Conservation (phyloP, 2,888 invertebrate species). For the Eupithecia subumbrata region DNA sequence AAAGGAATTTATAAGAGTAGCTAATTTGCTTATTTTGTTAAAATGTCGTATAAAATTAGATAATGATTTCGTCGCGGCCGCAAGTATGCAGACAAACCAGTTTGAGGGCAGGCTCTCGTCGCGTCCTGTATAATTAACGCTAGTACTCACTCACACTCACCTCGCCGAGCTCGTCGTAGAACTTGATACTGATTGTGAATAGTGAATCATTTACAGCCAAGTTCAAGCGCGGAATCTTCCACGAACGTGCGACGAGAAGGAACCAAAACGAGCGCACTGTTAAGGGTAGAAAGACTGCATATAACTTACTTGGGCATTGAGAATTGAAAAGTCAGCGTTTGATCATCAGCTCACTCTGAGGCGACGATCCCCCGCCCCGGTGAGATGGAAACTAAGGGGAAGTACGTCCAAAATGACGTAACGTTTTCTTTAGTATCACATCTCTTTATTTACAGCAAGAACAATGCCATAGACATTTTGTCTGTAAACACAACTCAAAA, state of each 20-base stretch:
- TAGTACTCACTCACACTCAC: not conserved
- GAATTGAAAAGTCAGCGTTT: too few species aligned
- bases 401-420: too few species aligned
- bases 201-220: not conserved
- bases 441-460: too few species aligned
- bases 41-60: conserved; percentile 4
- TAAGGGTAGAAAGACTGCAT: too few species aligned
- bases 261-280: not conserved
- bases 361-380: too few species aligned
- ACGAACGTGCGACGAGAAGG: not conserved
- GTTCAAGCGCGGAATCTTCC: conserved; percentile 9
- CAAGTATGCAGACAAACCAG: conserved; percentile 38
- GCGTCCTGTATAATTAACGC: conserved; percentile 15
- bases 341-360: too few species aligned
- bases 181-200: not conserved
- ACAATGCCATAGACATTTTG: too few species aligned
- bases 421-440: too few species aligned
- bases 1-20: not conserved
- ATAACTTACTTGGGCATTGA: too few species aligned
- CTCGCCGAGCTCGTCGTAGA: not conserved
- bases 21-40: not conserved
- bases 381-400: too few species aligned
- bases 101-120: conserved; percentile 20
- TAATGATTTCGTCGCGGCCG: conserved; percentile 18
- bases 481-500: too few species aligned